These are phyloP conservation scores for Epizoanthus ramosus DNA, from an alignment of 92 coral and sea anemone genomes.

Conservation along the genomic window DNA sequence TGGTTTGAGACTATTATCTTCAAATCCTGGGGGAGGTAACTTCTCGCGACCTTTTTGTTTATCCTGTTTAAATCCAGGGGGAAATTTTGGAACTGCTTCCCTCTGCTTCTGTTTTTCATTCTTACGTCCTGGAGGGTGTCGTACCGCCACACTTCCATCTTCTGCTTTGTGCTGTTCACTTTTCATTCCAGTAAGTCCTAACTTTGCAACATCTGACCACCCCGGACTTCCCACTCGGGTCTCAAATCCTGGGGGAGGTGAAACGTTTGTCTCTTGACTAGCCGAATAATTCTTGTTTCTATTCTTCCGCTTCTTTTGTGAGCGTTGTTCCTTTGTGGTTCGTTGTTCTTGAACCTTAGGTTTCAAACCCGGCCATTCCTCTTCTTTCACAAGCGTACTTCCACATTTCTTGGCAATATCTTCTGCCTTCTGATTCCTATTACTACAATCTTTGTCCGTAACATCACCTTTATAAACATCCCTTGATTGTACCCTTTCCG, in stretches of 20 bases:
- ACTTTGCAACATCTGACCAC: constrained; percentile 13
- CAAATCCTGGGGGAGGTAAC: constrained; percentile 15
- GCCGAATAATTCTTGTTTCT: neutral
- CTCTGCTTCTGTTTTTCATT: neutral
- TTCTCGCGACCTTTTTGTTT: neutral
- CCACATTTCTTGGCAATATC: neutral
- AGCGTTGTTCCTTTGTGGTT: neutral
- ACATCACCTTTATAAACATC: neutral
- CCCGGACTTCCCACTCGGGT: neutral
- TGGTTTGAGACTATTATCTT: neutral
- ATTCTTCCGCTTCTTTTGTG: neutral
- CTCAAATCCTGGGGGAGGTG: neutral
- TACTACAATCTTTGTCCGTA: neutral
- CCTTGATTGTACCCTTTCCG: neutral
- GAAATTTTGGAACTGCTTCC: neutral
- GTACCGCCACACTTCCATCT: neutral
- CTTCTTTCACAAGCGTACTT: neutral
- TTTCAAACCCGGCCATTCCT: constrained; percentile 15
- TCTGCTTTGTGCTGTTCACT: neutral
- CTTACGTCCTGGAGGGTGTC: neutral
- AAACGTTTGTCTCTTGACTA: neutral
- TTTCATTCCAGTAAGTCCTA: neutral
- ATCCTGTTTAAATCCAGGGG: neutral
- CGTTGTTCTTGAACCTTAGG: neutral
- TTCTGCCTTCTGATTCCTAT: neutral